Evolutionary conservation across 1,140 invertebrate genomes (phyloP).

Genomic region (Chelonus insularis): DNA sequence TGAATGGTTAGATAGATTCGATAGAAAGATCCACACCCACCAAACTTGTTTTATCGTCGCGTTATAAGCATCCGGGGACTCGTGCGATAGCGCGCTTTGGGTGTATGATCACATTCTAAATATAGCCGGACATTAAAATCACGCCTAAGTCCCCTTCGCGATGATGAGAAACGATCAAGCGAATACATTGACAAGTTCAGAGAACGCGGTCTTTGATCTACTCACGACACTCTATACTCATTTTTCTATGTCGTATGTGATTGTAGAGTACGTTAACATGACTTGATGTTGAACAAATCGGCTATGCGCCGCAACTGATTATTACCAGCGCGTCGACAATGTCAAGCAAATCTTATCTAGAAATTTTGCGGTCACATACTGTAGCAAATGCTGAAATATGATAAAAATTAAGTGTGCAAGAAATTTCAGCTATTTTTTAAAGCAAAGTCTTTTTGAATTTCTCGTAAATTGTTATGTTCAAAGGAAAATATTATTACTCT

Average conservation of each 20-base stretch:
- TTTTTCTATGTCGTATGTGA: neutral
- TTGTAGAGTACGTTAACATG: neutral
- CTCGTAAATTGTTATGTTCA: no score
- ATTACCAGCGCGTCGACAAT: conserved; percentile 3
- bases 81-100: conserved; percentile 15
- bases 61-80: neutral
- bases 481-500: no score
- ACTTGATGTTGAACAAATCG: conserved; percentile 2
- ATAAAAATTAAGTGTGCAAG: no score
- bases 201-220: conserved; percentile 3
- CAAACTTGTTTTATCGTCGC: conserved; percentile 23
- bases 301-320: conserved; percentile 7
- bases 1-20: no score
- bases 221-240: neutral
- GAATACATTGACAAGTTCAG: neutral
- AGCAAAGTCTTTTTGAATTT: no score
- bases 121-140: conserved; percentile 26
- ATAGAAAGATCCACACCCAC: conserved; percentile 6
- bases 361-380: neutral
- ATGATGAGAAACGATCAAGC: neutral
- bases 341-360: neutral
- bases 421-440: no score
- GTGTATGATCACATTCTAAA: conserved; percentile 27
- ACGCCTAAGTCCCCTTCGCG: neutral
- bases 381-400: neutral